Base-by-base conservation (phyloP, 2,888 invertebrate species). In the Drosophila eohydei region DNA sequence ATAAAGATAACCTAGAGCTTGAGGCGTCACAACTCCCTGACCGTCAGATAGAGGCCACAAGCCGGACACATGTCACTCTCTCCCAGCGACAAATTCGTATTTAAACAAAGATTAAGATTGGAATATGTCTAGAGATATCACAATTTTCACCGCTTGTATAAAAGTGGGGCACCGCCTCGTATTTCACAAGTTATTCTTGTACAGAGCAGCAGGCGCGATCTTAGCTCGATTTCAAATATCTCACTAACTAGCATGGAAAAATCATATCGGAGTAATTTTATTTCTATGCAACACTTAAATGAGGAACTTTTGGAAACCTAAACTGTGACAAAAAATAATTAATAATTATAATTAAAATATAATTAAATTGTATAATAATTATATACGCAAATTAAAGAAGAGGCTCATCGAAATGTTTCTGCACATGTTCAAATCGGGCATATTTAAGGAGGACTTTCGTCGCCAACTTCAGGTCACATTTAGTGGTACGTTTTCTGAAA, bases 401-500 rank as follows among this genome's bases (percentile, higher is more conserved):
- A 38, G 12, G 14, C 6, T 32, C 4, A 8, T 28, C 6, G 78
- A 44, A 60, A 88, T 86, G 90, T 66, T 83, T 16, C 55, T 77
- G 6, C 79, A 74, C 32, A 6, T 66, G 34, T 78, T 81, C 26
- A 62, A 79, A 6, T 68, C 89, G 54, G 90, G 91, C 38, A 81
- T 90, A 32, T 80, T 91, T 43, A 62, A 75, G 60, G 56, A 55
- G 46, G 76, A 81, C 40, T 91, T 72, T 57, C 90, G 90, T 12
- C 81, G 83, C 11, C 90, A 91, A 52, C 34, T 90, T 52, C 38
- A 81, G 59, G 89, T 84, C 21, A 81, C 91, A 26, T 63, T 91
- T 54, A 86, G 91, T 68, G 90, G 90, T 90, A 81, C 40, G 84
- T 50, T 32, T 21, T 16, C 3, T 6, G 16, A 16, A n/a, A 28